phyloP scores from a whole-genome alignment of 2,888 invertebrate species.

The Desoria tigrina region DNA sequence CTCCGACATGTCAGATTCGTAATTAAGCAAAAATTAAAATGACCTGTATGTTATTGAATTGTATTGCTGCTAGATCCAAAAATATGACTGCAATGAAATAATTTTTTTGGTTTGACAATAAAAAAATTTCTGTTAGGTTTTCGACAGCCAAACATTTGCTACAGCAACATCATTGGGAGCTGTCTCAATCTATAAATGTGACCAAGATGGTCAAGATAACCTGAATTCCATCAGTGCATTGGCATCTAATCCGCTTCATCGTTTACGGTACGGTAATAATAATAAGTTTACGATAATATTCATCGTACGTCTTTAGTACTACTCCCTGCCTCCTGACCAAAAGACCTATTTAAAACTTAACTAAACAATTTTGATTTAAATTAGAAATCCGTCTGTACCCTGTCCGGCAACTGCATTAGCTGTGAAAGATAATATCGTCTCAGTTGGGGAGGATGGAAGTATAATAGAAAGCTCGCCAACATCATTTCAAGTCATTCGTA shows the following conservation, averaged over 20 bases:
- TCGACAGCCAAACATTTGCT: slow-evolving; percentile 17
- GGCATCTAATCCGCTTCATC: background rate
- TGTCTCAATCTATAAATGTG: slow-evolving; percentile 20
- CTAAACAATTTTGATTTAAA: no score
- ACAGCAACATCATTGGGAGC: slow-evolving; percentile 22
- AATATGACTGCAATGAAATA: no score
- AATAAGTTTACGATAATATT: no score
- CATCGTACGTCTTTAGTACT: no score
- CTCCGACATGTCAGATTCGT: no score
- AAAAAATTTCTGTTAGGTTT: slow-evolving; percentile 8
- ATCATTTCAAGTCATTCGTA: background rate
- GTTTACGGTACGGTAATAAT: no score
- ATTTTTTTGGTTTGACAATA: background rate
- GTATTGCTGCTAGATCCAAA: no score
- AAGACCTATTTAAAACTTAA: no score
- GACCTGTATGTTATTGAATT: no score
- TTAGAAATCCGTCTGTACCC: no score
- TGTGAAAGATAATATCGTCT: slow-evolving; percentile 35
- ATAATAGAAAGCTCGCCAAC: slow-evolving; percentile 38
- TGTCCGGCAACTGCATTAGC: slow-evolving; percentile 43
- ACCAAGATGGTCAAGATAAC: slow-evolving; percentile 12
- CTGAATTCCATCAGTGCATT: background rate
- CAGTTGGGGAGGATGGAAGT: slow-evolving; percentile 51
- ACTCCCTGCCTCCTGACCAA: no score
- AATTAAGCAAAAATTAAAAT: no score